These are phyloP conservation scores for Acipenser transmontanus DNA, from an alignment of 2,797 vertebrate genomes.

Conservation along the genomic window DNA sequence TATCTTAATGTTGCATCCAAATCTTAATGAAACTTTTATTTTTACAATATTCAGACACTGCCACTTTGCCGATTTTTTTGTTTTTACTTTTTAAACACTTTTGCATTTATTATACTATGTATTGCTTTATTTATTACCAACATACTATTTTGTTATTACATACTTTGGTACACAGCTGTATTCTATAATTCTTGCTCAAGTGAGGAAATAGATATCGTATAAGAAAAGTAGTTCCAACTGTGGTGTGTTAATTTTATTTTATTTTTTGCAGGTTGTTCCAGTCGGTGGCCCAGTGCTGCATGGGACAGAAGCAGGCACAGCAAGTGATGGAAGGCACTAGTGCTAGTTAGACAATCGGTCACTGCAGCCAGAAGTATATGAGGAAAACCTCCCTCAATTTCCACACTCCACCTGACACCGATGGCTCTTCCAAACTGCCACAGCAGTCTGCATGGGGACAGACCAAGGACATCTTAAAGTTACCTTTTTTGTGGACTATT, in stretches of 20 bases:
- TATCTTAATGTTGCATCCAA: background rate
- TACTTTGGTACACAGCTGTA: too few species aligned
- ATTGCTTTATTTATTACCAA: too few species aligned
- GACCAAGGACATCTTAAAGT: conserved; percentile 14
- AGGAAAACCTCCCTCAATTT: conserved; percentile 19
- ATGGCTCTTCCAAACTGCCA: conserved; percentile 43
- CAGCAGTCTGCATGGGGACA: conserved; percentile 62
- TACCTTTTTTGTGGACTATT: conserved; percentile 23
- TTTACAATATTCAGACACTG: too few species aligned
- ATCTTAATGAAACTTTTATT: background rate
- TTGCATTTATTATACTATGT: too few species aligned
- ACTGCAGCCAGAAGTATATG: conserved; percentile 39
- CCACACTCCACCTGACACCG: conserved; percentile 33
- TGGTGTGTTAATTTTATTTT: background rate
- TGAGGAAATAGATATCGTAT: too few species aligned
- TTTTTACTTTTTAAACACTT: too few species aligned
- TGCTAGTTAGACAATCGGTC: conserved; percentile 75
- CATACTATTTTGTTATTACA: too few species aligned
- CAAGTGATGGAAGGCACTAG: conserved; percentile 98
- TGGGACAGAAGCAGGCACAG: conserved; percentile 98
- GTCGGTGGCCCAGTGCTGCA: conserved; percentile 97
- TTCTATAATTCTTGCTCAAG: too few species aligned
- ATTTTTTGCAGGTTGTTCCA: conserved; percentile 81
- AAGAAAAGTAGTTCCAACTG: too few species aligned
- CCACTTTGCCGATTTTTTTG: too few species aligned